These are phyloP conservation scores for Craterocephalus amniculus DNA, from an alignment of 2,797 vertebrate species.

Conservation along the genomic window DNA sequence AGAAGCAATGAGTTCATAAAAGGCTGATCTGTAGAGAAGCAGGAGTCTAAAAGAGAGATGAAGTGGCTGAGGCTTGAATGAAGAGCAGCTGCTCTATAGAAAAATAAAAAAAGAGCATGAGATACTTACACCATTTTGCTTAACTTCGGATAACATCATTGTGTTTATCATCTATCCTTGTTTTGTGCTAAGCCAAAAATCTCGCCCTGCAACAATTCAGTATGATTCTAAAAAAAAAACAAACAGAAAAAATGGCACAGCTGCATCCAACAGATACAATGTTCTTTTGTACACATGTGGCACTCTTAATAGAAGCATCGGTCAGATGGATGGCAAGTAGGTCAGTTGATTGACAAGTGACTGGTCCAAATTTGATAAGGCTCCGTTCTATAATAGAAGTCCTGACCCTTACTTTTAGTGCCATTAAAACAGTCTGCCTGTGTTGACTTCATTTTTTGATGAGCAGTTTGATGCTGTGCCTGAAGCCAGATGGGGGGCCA, in stretches of 20 bases:
- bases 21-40: slow-evolving; percentile 61
- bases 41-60: slow-evolving; percentile 54
- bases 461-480: slow-evolving; percentile 62
- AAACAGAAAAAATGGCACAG: slow-evolving; percentile 32
- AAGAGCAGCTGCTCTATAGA: slow-evolving; percentile 18
- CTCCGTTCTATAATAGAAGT: slow-evolving; percentile 72
- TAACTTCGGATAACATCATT: neutral
- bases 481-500: slow-evolving; percentile 56
- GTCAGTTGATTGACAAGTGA: slow-evolving; percentile 77
- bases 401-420: slow-evolving; percentile 76
- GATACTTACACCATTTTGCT: neutral
- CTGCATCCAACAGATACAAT: slow-evolving; percentile 62
- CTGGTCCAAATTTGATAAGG: slow-evolving; percentile 76
- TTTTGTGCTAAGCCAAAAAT: neutral
- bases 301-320: slow-evolving; percentile 64
- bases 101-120: neutral
- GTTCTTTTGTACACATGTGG: slow-evolving; percentile 49
- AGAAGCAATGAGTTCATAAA: slow-evolving; percentile 72
- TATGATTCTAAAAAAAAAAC: slow-evolving; percentile 20
- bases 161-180: neutral
- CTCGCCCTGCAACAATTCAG: slow-evolving; percentile 2
- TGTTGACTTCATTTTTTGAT: slow-evolving; percentile 72
- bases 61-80: slow-evolving; percentile 57
- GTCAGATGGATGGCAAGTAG: slow-evolving; percentile 56
- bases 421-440: slow-evolving; percentile 64